Base-by-base conservation (phyloP, 2,797 vertebrate species). In the Naso thynnoides region DNA sequence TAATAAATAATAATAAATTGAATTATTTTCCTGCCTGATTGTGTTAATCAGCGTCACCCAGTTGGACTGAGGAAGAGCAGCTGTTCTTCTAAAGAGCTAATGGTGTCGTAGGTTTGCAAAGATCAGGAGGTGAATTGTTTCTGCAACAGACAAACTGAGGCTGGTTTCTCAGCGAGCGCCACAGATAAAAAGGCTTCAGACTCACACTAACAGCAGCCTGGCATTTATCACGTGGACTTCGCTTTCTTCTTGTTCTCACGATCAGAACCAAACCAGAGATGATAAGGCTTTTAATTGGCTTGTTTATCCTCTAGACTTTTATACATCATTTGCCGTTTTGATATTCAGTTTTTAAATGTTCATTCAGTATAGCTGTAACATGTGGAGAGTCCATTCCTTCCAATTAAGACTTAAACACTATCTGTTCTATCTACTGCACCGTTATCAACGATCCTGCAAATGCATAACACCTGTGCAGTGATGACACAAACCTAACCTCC, bases 111-210 rank as follows among this genome's bases (percentile, higher is more conserved):
- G 77, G 59, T 88, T 84, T 80, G 58, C 60, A 82, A 41, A 81
- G 83, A 83, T 88, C 81, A 24, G 38, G 38, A 54, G 86, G 80
- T 91, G 85, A 89, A 89, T 83, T 85, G 74, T 83, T 78, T 78
- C 53, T 88, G 81, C 81, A 85, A 71, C 66, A 72, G 59, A 84
- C 27, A 53, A 55, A 68, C 67, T 19, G 78, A 81, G 47, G 47
- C 81, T 47, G 68, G 81, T 80, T 86, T 86, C 45, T 73, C 56
- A 26, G 53, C 31, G 73, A 45, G 39, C 54, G 21, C 60, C 45
- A 1, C 52, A 42, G 68, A 62, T 31, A 61, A 7, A 48, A 33
- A 26, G 18, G 21, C 61, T 42, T 15, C 23, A 62, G 71, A 57
- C 60, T 73, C 36, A 21, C 44, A 68, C 54, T 26, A 86, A 62